Evolutionary conservation across 2,797 vertebrate species (phyloP).

Genomic region (Peromyscus eremicus): DNA sequence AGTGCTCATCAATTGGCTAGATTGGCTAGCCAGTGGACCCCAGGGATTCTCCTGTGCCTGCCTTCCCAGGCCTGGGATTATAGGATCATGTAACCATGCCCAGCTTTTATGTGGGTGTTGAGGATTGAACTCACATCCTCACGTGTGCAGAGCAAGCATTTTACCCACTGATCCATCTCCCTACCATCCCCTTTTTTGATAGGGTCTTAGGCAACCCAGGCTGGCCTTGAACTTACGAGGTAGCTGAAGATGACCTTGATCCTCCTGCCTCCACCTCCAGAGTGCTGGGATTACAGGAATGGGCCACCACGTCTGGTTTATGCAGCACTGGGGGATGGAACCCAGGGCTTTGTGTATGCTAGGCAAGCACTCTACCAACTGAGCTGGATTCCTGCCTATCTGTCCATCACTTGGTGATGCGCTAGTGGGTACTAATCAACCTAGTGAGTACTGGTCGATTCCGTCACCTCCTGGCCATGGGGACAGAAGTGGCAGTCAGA

Average conservation of each 20-base stretch:
- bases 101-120: background rate
- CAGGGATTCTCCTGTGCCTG: background rate
- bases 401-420: background rate
- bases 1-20: background rate
- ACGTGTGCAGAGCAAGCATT: background rate
- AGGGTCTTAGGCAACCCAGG: background rate
- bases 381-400: background rate
- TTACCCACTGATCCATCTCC: background rate
- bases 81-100: background rate
- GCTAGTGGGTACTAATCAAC: background rate
- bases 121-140: background rate
- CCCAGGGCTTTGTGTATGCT: background rate
- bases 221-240: background rate
- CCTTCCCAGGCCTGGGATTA: background rate
- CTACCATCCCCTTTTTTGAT: background rate
- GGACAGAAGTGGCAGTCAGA: background rate
- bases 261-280: background rate
- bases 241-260: background rate
- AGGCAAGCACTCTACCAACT: background rate
- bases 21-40: background rate
- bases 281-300: background rate
- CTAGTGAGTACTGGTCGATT: background rate
- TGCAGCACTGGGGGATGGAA: background rate
- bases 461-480: background rate
- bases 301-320: background rate